Base-by-base conservation (phyloP, 2,797 vertebrate species). In the Lepilemur septentrionalis region DNA sequence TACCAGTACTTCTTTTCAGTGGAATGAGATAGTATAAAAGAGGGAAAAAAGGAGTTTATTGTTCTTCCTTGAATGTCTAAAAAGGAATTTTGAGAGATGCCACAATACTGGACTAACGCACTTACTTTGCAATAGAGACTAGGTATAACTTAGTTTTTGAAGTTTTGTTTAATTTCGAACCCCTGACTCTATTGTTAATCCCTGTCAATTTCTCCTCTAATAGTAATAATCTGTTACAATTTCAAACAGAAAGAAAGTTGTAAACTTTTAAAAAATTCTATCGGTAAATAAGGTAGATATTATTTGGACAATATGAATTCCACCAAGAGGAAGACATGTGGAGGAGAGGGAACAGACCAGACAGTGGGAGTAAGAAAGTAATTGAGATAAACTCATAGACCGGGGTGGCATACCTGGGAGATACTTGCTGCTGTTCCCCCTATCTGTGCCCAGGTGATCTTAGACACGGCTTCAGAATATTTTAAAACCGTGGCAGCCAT, bases 141-240 rank as follows among this genome's bases (percentile, higher is more conserved):
- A 57, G 0, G 4, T 52, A 35, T 82, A 41, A 55, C n/a, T 85
- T 43, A 61, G 41, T 50, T 83, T 81, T 84, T 69, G 57, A 84
- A 18, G 18, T 35, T 93, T 94, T 95, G 48, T 43, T 85, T 88
- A 81, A 72, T 81, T 78, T 82, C 43, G 30, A 93, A 81, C 8
- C 23, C 52, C 12, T 22, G 59, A 63, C 18, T 96, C 59, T 84
- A 28, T 50, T 75, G 43, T 86, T 83, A 75, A 57, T 69, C 6
- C 41, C 11, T 35, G 13, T 80, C 23, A n/a, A 11, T 91, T 94
- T 92, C 11, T 28, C 22, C 43, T 87, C 4, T 52, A 52, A 52
- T 86, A 84, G 89, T 70, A 75, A 43, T 1, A 70, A 85, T 61
- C 28, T 91, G 30, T 55, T 87, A 76, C 67, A 78, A 73, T 94